Base-by-base conservation (phyloP, 2,888 invertebrate genomes). In the Cheilosia pagana region DNA sequence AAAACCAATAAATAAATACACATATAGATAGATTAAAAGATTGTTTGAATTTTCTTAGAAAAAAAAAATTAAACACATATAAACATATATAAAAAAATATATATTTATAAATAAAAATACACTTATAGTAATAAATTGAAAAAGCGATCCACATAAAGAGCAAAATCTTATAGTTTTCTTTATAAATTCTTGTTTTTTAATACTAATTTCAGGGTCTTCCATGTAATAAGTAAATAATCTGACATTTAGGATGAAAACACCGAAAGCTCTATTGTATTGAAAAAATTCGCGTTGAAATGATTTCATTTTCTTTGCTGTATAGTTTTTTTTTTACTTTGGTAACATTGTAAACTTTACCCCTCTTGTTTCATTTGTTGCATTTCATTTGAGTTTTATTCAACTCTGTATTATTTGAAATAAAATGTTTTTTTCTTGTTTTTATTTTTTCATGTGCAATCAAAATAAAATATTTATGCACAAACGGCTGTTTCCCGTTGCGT, bases 101-200 rank as follows among this genome's bases (percentile, higher is more conserved):
- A 63, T 25, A 60, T 63, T 75, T 55, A 59, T 60, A 75, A 79
- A 71, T 81, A 81, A 81, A 83, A 81, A 81, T 81, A 85, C 85
- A 85, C 75, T 81, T 81, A 85, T 62, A 57, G 25, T 68, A 74
- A 57, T 65, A 75, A 81, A 85, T 76, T 79, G 75, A 41, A 81
- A 85, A 85, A 85, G 85, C 85, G 81, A 81, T 85, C 81, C 85
- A 85, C 76, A 81, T 81, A 85, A 81, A 76, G 65, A 81, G 81
- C 85, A 85, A 85, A 70, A 71, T 79, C 55, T 70, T 70, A 53
- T 67, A 67, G 8, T 28, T 16, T 25, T 50, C 48, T 19, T 63
- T 23, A 35, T 45, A 55, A 45, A 41, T 52, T 1, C 41, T 31
- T 41, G 12, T 12, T 41, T 62, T 62, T 10, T 43, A 19, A 48